phyloP scores from a whole-genome alignment of 2,888 invertebrate species.

The Caenorhabditis angaria region DNA sequence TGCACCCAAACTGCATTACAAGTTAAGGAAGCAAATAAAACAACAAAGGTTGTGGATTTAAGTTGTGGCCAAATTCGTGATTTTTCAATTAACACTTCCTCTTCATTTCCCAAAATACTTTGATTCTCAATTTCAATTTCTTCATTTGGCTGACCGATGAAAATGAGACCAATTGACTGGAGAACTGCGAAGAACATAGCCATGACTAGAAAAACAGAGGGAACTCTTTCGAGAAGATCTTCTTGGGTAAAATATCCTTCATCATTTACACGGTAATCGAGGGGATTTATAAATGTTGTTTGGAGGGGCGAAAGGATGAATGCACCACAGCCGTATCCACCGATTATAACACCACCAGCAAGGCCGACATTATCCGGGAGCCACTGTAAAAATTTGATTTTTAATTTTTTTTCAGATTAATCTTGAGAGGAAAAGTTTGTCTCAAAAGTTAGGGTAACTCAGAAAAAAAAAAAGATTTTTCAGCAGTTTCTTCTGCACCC shows the following conservation, averaged over 20 bases:
- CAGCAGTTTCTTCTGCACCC: too few relatives aligned
- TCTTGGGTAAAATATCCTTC: constrained; percentile 66
- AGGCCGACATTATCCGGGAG: constrained; percentile 70
- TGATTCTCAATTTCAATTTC: constrained; percentile 39
- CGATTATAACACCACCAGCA: constrained; percentile 73
- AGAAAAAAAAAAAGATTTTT: too few relatives aligned
- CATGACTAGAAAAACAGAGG: constrained; percentile 65
- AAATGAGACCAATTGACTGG: constrained; percentile 62
- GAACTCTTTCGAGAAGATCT: constrained; percentile 68
- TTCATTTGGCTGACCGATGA: constrained; percentile 58
- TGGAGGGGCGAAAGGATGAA: constrained; percentile 51
- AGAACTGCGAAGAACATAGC: constrained; percentile 58
- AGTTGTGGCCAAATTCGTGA: constrained; percentile 33
- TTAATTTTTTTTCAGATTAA: too few relatives aligned
- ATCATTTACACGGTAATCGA: constrained; percentile 59
- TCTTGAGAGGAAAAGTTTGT: neutral
- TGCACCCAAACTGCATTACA: constrained; percentile 67
- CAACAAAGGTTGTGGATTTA: constrained; percentile 56
- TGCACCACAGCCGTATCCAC: constrained; percentile 73
- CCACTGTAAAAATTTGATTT: constrained; percentile 57
- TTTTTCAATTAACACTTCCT: constrained; percentile 32
- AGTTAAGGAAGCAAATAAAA: constrained; percentile 62
- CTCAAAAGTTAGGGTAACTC: too few relatives aligned
- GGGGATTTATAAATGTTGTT: constrained; percentile 67
- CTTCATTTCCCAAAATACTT: constrained; percentile 28